phyloP scores from a whole-genome alignment of 1,140 invertebrate genomes.

The Platyscapa corneri region DNA sequence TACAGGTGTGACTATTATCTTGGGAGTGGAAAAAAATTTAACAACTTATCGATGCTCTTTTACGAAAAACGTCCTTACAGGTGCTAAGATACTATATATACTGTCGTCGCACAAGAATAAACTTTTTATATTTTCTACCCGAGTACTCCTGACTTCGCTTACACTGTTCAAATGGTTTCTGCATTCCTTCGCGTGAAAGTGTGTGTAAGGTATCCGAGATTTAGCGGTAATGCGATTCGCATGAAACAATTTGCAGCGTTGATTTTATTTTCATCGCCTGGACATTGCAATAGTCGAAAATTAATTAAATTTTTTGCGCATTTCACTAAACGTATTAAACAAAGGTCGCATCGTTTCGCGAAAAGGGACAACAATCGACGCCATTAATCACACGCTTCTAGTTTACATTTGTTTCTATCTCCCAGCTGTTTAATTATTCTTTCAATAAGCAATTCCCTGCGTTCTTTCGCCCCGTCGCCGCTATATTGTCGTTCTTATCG shows the following conservation, averaged over 20 bases:
- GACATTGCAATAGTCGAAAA: neutral
- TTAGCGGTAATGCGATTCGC: neutral
- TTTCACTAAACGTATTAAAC: neutral
- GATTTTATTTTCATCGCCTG: neutral
- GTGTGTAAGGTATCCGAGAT: neutral
- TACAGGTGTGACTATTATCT: constrained; percentile 46
- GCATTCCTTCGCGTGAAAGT: neutral
- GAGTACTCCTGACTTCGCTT: neutral
- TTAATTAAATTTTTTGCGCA: neutral
- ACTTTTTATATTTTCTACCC: neutral
- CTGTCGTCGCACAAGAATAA: neutral
- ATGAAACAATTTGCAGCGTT: neutral
- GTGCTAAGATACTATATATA: neutral
- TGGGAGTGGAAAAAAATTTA: constrained; percentile 3
- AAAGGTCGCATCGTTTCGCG: too few species aligned
- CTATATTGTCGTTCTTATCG: constrained; percentile 34
- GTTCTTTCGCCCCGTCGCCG: constrained; percentile 27
- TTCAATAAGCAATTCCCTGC: constrained; percentile 30
- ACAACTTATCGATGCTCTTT: constrained; percentile 28
- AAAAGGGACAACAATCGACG: neutral
- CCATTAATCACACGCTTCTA: neutral
- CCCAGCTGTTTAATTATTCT: constrained; percentile 34
- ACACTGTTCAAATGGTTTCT: neutral
- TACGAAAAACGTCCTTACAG: constrained; percentile 16
- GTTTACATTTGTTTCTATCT: neutral